These are phyloP conservation scores for Tyto alba DNA, from an alignment of 2,113 vertebrate genomes.

Conservation along the genomic window DNA sequence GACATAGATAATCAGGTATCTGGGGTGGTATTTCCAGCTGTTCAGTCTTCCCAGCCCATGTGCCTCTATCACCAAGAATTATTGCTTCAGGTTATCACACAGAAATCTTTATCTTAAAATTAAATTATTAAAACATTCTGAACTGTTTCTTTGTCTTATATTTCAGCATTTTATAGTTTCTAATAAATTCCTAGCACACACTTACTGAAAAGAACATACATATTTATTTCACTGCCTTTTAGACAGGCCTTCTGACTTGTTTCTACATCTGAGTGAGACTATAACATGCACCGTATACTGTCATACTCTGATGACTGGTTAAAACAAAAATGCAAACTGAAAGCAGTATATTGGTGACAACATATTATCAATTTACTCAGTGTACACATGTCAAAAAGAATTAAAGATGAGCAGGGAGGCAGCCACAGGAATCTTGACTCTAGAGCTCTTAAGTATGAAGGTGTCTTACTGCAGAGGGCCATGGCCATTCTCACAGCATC, in stretches of 20 bases:
- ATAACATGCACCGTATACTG: not conserved
- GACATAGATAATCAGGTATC: not conserved
- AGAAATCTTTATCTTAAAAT: constrained; percentile 5
- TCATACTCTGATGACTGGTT: not conserved
- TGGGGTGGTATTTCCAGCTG: not conserved
- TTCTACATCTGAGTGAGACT: not conserved
- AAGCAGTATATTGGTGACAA: not conserved
- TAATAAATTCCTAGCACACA: not conserved
- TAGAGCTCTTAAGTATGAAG: not conserved
- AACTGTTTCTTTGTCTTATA: not conserved
- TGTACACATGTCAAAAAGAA: not conserved
- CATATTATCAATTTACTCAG: not conserved
- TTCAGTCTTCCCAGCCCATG: not conserved
- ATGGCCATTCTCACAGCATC: not conserved
- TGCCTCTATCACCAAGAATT: not conserved
- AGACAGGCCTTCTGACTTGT: not conserved
- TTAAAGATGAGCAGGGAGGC: not conserved
- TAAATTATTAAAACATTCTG: not conserved
- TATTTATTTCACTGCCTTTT: not conserved
- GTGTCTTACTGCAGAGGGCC: not conserved
- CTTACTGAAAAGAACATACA: not conserved
- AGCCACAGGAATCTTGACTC: not conserved
- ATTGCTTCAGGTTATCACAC: not conserved
- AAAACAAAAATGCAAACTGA: constrained; percentile 6
- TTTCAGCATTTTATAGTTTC: not conserved